phyloP scores from a whole-genome alignment of 2,888 invertebrate genomes.

The Cryptus viduatorius region DNA sequence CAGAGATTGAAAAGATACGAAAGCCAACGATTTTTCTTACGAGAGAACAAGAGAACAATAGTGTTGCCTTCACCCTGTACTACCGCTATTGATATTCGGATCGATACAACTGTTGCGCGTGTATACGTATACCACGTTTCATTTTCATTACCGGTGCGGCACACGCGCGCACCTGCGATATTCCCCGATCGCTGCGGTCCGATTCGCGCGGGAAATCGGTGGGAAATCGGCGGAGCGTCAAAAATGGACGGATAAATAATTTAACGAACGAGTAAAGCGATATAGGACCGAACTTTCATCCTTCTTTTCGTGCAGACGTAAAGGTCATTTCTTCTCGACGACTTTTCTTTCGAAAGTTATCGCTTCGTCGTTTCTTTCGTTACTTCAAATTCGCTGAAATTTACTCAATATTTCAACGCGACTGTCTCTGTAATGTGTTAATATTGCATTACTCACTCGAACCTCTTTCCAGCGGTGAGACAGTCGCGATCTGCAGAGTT shows the following conservation, averaged over 20 bases:
- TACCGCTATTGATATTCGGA: not conserved
- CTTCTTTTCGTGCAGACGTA: not conserved
- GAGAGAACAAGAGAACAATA: conserved; percentile 47
- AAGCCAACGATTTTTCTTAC: conserved; percentile 43
- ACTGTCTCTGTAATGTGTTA: not conserved
- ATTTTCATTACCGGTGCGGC: conserved; percentile 55
- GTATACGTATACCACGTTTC: conserved; percentile 26
- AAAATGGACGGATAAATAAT: not conserved
- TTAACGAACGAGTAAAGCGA: not conserved
- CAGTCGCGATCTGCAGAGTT: conserved; percentile 25
- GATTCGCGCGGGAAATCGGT: conserved; percentile 18
- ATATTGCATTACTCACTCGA: not conserved
- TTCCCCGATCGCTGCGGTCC: conserved; percentile 51
- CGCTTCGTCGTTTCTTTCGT: not conserved
- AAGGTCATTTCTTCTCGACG: conserved; percentile 1
- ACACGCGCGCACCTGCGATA: conserved; percentile 48
- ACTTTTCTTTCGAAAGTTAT: not conserved
- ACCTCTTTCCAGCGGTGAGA: not conserved
- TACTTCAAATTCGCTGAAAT: too few species aligned
- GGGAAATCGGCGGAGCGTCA: conserved; percentile 1
- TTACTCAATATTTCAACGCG: not conserved
- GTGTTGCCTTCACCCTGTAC: conserved; percentile 26
- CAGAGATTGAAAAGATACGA: conserved; percentile 64
- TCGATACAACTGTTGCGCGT: not conserved
- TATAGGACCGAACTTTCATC: not conserved